These are phyloP conservation scores for Etheostoma cragini DNA, from an alignment of 2,113 vertebrate genomes.

Conservation along the genomic window DNA sequence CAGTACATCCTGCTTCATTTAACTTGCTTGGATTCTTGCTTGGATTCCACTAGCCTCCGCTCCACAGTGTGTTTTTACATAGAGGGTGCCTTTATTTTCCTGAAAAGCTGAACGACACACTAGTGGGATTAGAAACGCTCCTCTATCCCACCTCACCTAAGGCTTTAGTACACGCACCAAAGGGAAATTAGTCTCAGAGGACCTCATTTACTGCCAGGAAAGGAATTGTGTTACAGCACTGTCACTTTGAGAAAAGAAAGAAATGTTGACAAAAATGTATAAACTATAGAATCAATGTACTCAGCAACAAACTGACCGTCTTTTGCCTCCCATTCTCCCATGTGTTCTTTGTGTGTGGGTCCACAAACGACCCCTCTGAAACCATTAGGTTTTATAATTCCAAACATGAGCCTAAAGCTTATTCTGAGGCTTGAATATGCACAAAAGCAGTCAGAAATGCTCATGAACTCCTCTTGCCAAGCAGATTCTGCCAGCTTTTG, in stretches of 20 bases:
- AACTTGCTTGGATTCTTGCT: constrained; percentile 8
- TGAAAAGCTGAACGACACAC: constrained; percentile 25
- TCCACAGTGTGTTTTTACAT: not conserved
- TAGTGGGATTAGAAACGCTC: constrained; percentile 43
- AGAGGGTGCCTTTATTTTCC: constrained; percentile 8
- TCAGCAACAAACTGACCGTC: constrained; percentile 2
- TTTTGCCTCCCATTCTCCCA: not conserved
- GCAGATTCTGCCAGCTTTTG: constrained; percentile 28
- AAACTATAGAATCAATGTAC: constrained; percentile 24
- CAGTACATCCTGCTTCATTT: not conserved
- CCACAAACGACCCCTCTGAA: constrained; percentile 16
- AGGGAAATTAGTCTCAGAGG: constrained; percentile 54
- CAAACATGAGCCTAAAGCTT: constrained; percentile 30
- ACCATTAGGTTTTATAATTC: constrained; percentile 5
- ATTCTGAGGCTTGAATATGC: constrained; percentile 4
- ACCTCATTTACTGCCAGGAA: constrained; percentile 57
- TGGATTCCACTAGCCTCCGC: not conserved
- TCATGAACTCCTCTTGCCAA: constrained; percentile 18
- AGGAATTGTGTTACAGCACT: constrained; percentile 17
- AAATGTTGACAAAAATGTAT: constrained; percentile 34
- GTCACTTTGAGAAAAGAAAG: constrained; percentile 23
- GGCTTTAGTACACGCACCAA: constrained; percentile 35
- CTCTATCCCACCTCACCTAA: constrained; percentile 48
- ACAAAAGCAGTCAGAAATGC: constrained; percentile 29
- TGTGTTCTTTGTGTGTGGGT: not conserved